Evolutionary conservation across 2,888 invertebrate genomes (phyloP), one percentile per base, ranked within the genome.

Genomic region (Drosophila monieri): DNA sequence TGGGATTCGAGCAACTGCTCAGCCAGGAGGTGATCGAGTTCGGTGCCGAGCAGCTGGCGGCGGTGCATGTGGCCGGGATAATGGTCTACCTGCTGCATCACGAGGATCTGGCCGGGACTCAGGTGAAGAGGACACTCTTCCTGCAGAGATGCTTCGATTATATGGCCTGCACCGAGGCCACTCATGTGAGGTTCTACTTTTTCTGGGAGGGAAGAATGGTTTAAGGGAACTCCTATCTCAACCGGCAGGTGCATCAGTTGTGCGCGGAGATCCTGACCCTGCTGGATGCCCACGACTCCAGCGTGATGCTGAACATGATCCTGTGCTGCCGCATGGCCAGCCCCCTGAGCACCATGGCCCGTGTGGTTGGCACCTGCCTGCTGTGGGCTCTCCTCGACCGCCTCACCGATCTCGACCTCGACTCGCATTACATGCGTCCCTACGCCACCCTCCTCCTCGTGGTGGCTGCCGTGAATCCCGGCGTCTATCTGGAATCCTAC

Each of bases 141-240:
- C 21, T 79, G 48, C 62, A 73, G 30, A 66, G 68, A 5, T 79
- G 83, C 25, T 79, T 85, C 39, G 76, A 85, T 18, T 79, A 76
- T 18, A 39, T 85, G 62, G 83, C 79, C 35, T 79, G 78, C 66
- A 73, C 79, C 10, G 78, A 79, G 49, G 83, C 49, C 27, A 78
- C 69, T 5, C 67, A 79, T 18, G 85, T 83, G 25, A n/a, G 59
- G 10, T 18, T n/a, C 39, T 12, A 15, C 0, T n/a, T 37, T 6
- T 30, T 8, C 8, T 3, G 12, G n/a, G 10, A 41, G 10, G 12
- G 6, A 30, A 27, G 21, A 8, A 21, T 9, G n/a, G 3, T 30
- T 30, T 25, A 14, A 5, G 32, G 3, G 5, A 9, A 4, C 32
- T 9, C 5, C 30, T 23, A 6, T 30, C 18, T 32, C 2, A 4